A percentile compares a stretch with the other conserved stretches of the same genome.
These are phyloP conservation scores for Pagetopsis macropterus DNA, from an alignment of 2,797 vertebrate species.

Conservation along the genomic window DNA sequence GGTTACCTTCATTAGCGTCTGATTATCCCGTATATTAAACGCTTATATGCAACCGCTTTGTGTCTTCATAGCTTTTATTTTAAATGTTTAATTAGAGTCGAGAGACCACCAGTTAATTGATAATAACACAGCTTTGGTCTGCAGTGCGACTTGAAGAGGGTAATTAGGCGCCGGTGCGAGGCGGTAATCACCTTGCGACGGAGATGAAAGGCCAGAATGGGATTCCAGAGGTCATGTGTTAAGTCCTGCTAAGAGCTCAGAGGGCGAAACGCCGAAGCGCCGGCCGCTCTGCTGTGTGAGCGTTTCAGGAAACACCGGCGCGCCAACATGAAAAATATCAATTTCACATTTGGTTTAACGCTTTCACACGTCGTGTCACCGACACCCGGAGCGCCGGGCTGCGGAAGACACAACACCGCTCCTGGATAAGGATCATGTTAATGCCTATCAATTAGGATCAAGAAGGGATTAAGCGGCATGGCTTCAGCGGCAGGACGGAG, in stretches of 20 bases:
- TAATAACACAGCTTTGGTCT: neutral
- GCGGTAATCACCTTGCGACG: conserved; percentile 63
- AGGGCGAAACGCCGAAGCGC: conserved; percentile 64
- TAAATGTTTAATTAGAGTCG: too few relatives aligned
- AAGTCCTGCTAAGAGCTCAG: conserved; percentile 80
- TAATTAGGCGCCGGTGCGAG: conserved; percentile 74
- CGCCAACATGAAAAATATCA: conserved; percentile 86
- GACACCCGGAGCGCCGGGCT: conserved; percentile 79
- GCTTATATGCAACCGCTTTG: too few relatives aligned
- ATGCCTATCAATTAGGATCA: conserved; percentile 88
- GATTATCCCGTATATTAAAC: too few relatives aligned
- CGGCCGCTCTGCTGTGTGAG: conserved; percentile 64
- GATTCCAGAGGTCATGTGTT: conserved; percentile 75
- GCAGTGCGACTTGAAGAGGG: conserved; percentile 52
- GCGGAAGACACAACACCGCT: conserved; percentile 84
- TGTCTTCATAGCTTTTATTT: too few relatives aligned
- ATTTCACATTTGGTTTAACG: conserved; percentile 87
- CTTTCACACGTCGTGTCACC: conserved; percentile 84
- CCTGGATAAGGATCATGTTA: conserved; percentile 84
- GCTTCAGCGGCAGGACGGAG: conserved; percentile 74
- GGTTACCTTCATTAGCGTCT: too few relatives aligned
- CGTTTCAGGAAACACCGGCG: conserved; percentile 73
- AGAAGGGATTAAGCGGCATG: conserved; percentile 85
- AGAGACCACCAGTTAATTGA: too few relatives aligned
- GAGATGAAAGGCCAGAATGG: conserved; percentile 72